phyloP scores from a whole-genome alignment of 2,797 vertebrate species.

The Hapalemur alaotrensis region DNA sequence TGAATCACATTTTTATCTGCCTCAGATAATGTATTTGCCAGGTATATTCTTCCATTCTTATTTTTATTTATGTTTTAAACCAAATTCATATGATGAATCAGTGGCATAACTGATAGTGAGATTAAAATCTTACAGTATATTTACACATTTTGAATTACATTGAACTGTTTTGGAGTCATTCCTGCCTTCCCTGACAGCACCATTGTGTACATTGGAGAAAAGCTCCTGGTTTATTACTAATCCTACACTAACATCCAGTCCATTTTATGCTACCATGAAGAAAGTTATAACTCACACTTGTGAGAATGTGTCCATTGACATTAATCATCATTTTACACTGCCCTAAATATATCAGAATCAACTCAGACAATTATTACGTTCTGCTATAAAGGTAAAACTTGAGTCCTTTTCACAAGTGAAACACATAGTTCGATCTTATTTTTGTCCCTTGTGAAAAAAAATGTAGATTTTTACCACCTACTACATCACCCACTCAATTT shows the following conservation, averaged over 20 bases:
- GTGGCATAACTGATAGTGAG: slow-evolving; percentile 40
- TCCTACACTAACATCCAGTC: slow-evolving; percentile 22
- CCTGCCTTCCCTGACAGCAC: neutral
- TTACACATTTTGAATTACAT: slow-evolving; percentile 42
- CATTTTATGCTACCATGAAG: slow-evolving; percentile 53
- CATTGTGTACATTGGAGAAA: slow-evolving; percentile 50
- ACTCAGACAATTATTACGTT: slow-evolving; percentile 67
- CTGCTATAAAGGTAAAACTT: slow-evolving; percentile 43
- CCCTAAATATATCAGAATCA: slow-evolving; percentile 76
- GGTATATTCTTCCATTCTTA: neutral
- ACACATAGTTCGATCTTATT: slow-evolving; percentile 76
- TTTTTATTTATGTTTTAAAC: neutral
- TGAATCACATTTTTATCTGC: slow-evolving; percentile 12
- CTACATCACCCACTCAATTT: slow-evolving; percentile 69
- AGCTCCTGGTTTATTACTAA: slow-evolving; percentile 60
- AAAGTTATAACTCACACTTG: slow-evolving; percentile 2
- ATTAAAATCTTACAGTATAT: slow-evolving; percentile 35
- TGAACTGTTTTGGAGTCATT: slow-evolving; percentile 41
- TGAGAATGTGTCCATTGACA: slow-evolving; percentile 56
- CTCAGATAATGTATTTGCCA: slow-evolving; percentile 40
- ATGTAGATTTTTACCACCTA: slow-evolving; percentile 80
- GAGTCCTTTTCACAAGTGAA: slow-evolving; percentile 58
- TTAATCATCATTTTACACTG: slow-evolving; percentile 59
- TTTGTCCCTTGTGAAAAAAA: slow-evolving; percentile 75
- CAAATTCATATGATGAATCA: slow-evolving; percentile 52